Base-by-base conservation (phyloP, 2,888 invertebrate genomes). In the Phania funesta region DNA sequence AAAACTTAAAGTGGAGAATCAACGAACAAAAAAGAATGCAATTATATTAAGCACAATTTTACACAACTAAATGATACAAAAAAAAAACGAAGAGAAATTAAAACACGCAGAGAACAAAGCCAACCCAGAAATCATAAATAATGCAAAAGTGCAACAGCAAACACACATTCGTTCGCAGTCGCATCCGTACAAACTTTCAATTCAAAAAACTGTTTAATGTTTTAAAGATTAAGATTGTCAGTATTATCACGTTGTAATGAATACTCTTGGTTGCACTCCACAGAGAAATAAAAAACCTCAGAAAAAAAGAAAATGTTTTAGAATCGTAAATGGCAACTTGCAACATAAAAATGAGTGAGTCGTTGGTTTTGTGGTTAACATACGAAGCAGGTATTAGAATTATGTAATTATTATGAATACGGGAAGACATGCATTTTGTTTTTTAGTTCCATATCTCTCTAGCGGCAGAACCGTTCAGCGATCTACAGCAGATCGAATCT, bases 221-320 rank as follows among this genome's bases (percentile, higher is more conserved):
- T 81, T 67, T 65, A 70, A 74, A 82, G 82, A 82, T 82, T 82
- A 82, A 78, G 78, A 82, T 82, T 82, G 82, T 58, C 82, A 82
- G 82, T 82, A 82, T 82, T 82, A 82, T 82, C 82, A 82, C 82
- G 78, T 82, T 78, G 78, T 82, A 82, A 82, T 75, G 78, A 78
- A 82, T 82, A 78, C 82, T 75, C 60, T 82, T 75, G 70, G 58
- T 71, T 78, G 65, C 74, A 78, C 78, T 75, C 70, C 62, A 62
- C 68, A 58, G 70, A 82, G 78, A 78, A 64, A 68, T 73, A 68
- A 77, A 70, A 68, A 54, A 44, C 22, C 20, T 62, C 26, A 67
- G 4, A 41, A 16, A 32, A 60, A 52, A 35, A 60, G 56, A 56
- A 48, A 52, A 52, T 16, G 18, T 44, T 68, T 62, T 44, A 24